Conservation (phyloP, 2,888 invertebrate species). For the Parapristionchus giblindavisi region DNA sequence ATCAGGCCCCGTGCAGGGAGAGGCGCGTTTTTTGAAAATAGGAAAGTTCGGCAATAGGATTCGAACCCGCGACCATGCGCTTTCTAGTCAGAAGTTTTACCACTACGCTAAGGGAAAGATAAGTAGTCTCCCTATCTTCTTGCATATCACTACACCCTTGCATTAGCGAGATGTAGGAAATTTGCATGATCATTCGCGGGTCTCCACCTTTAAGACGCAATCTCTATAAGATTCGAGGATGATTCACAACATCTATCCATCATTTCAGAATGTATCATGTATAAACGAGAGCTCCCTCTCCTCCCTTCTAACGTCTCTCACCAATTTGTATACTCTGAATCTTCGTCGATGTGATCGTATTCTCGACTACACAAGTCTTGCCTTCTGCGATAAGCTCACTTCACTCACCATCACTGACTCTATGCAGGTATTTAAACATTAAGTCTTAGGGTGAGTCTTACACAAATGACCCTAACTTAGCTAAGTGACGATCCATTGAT, state of each 20-base stretch:
- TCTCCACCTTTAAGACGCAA: too few species aligned
- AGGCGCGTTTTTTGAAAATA: too few species aligned
- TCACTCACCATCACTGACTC: constrained; percentile 44
- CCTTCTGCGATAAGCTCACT: constrained; percentile 38
- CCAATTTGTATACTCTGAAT: constrained; percentile 39
- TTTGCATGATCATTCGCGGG: too few species aligned
- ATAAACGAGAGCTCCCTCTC: constrained; percentile 42
- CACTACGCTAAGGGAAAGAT: too few species aligned
- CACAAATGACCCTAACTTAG: background rate
- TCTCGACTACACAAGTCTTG: constrained; percentile 43
- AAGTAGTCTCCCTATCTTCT: too few species aligned
- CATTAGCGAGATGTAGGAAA: too few species aligned
- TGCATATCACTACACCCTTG: too few species aligned
- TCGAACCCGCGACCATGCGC: too few species aligned
- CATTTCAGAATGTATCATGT: constrained; percentile 38
- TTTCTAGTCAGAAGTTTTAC: too few species aligned
- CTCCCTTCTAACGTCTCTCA: constrained; percentile 38
- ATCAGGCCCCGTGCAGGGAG: too few species aligned
- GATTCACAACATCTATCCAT: background rate
- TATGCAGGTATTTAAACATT: constrained; percentile 38
- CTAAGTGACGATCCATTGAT: constrained; percentile 13
- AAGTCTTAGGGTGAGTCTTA: background rate
- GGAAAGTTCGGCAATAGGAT: too few species aligned
- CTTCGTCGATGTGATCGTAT: constrained; percentile 43
- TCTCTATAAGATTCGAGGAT: background rate